These are phyloP conservation scores for Dicranocentrus wangi DNA, from an alignment of 2,888 invertebrate species.

Conservation along the genomic window DNA sequence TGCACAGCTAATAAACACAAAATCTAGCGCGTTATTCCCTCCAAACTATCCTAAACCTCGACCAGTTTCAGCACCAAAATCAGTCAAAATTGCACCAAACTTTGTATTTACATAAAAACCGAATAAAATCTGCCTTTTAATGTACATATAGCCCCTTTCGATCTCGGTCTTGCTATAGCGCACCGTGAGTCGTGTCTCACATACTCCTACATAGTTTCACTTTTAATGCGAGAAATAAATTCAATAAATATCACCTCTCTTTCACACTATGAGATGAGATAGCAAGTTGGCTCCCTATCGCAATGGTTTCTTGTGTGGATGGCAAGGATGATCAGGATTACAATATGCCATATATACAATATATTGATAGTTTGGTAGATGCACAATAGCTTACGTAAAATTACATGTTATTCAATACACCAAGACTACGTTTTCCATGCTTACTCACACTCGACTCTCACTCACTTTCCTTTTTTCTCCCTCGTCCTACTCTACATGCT, in stretches of 20 bases:
- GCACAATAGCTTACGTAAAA: constrained; percentile 5
- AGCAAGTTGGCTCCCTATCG: constrained; percentile 24
- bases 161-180: no score
- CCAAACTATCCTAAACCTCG: no score
- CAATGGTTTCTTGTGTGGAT: constrained; percentile 54
- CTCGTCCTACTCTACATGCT: constrained; percentile 16
- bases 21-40: no score
- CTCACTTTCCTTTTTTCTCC: constrained; percentile 33
- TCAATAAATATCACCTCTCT: constrained; percentile 52
- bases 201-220: constrained; percentile 43
- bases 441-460: constrained; percentile 26
- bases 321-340: constrained; percentile 44
- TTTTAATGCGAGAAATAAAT: constrained; percentile 54
- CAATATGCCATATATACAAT: constrained; percentile 15
- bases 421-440: no score
- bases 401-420: neutral
- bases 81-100: neutral
- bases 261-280: constrained; percentile 50
- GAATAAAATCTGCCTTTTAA: no score
- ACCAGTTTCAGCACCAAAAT: constrained; percentile 22
- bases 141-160: no score
- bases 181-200: neutral
- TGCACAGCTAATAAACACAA: no score
- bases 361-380: no score
- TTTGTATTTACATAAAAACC: neutral